Evolutionary conservation across 2,113 vertebrate species (phyloP), one percentile per base, ranked within the genome.

Genomic region (Triplophysa rosa): DNA sequence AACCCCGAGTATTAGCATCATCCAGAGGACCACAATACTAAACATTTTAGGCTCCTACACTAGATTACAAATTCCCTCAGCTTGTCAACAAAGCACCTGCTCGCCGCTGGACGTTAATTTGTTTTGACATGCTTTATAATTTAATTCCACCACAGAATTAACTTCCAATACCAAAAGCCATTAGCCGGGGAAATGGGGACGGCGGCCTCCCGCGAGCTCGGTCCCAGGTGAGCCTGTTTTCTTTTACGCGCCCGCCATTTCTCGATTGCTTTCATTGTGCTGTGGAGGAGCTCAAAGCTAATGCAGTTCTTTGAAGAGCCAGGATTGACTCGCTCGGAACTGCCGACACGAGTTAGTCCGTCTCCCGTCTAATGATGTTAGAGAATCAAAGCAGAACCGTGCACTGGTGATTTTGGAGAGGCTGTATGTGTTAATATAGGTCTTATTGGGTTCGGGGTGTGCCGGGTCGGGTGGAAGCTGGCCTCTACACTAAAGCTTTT

Each of bases 51-150:
- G 83, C 84, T 87, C 71, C 82, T 83, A 89, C 71, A 71, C 86
- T 82, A 88, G 88, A 94, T 91, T 91, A 87, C 86, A 80, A 90
- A 87, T 89, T 88, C 84, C 88, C 88, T 76, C 77, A 42, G 84
- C 86, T 80, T 87, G 88, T 91, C 89, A 89, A 77, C 89, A 79
- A 88, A 52, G 87, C 91, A 87, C 82, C 86, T 91, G 88, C 85
- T 91, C 87, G 83, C 69, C 16, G 61, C 68, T 90, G 93, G 92
- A 93, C 80, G 75, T 84, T 92, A 90, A 93, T 90, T 84, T 89
- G 84, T 91, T 93, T 90, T 92, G 87, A 93, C 82, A 84, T 73
- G 80, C 80, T 89, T 92, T 92, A 89, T 90, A 90, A 92, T 92
- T 92, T 89, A 90, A 94, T 93, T 87, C 74, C 70, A 86, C 71